Conservation (phyloP, 1,140 invertebrate species). For the Hormaphis cornu region DNA sequence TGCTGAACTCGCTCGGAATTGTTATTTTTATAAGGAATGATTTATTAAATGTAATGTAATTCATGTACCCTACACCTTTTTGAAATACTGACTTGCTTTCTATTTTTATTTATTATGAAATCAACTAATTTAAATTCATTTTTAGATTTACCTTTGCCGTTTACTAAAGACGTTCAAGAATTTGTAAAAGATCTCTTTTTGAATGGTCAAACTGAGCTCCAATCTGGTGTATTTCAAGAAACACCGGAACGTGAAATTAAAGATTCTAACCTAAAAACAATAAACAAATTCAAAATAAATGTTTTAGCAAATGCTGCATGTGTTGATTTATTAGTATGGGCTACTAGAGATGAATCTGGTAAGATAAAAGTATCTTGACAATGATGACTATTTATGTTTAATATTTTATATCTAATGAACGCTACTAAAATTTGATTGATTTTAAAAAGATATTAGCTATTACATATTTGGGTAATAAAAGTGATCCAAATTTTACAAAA, state of each 20-base stretch:
- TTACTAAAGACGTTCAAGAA: slow-evolving; percentile 89
- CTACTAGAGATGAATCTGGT: slow-evolving; percentile 93
- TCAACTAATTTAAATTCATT: slow-evolving; percentile 33
- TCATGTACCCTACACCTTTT: no score
- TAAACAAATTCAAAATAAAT: slow-evolving; percentile 89
- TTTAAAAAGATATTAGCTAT: not conserved
- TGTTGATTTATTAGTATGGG: slow-evolving; percentile 95
- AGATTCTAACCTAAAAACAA: slow-evolving; percentile 64
- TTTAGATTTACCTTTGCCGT: slow-evolving; percentile 70
- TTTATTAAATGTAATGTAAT: no score
- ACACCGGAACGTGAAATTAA: slow-evolving; percentile 67
- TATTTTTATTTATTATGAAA: no score
- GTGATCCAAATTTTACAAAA: no score
- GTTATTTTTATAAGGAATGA: no score
- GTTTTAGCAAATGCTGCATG: slow-evolving; percentile 95
- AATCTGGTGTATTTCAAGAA: slow-evolving; percentile 65
- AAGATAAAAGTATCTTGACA: slow-evolving; percentile 40
- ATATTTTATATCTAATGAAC: not conserved
- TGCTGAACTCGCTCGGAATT: no score
- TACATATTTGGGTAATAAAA: not conserved
- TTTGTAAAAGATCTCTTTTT: slow-evolving; percentile 80
- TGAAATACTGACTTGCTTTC: no score
- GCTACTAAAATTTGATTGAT: not conserved
- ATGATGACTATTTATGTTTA: not conserved
- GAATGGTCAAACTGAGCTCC: slow-evolving; percentile 84